Percentiles rank a stretch among this genome's conserved stretches.
phyloP scores from a whole-genome alignment of 2,888 invertebrate genomes.

The Neoscelio sp. region DNA sequence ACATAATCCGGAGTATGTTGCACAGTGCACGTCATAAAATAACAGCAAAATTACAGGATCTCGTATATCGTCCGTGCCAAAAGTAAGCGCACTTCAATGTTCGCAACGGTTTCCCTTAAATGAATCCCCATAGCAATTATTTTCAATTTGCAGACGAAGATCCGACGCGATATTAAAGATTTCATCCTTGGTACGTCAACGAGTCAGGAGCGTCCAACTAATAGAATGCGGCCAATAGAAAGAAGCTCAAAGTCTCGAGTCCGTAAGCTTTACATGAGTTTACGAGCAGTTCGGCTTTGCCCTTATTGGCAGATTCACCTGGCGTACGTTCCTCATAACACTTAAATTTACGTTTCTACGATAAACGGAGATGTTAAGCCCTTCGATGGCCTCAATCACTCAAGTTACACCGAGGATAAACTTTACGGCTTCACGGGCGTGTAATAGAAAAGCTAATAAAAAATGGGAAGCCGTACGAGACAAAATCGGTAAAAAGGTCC shows the following conservation, averaged over 20 bases:
- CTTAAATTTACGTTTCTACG: slow-evolving; percentile 73
- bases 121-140: slow-evolving; percentile 41
- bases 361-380: slow-evolving; percentile 72
- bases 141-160: slow-evolving; percentile 53
- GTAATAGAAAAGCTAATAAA: slow-evolving; percentile 73
- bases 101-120: not conserved
- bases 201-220: slow-evolving; percentile 39
- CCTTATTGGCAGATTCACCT: slow-evolving; percentile 75
- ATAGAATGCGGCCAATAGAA: slow-evolving; percentile 55
- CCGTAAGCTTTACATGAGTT: slow-evolving; percentile 74
- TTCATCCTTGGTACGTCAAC: slow-evolving; percentile 53
- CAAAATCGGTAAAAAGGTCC: slow-evolving; percentile 54
- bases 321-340: slow-evolving; percentile 71
- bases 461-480: slow-evolving; percentile 56
- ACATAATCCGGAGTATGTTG: slow-evolving; percentile 23
- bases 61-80: slow-evolving; percentile 7
- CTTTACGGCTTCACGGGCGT: slow-evolving; percentile 70
- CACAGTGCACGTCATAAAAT: slow-evolving; percentile 26
- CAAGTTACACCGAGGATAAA: slow-evolving; percentile 70
- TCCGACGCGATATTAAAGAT: slow-evolving; percentile 48
- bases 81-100: slow-evolving; percentile 33
- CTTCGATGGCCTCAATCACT: slow-evolving; percentile 71
- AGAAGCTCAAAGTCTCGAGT: slow-evolving; percentile 63
- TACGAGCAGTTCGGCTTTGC: slow-evolving; percentile 76
- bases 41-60: not conserved